phyloP scores from a whole-genome alignment of 2,113 vertebrate genomes.

The Gymnorhina tibicen region DNA sequence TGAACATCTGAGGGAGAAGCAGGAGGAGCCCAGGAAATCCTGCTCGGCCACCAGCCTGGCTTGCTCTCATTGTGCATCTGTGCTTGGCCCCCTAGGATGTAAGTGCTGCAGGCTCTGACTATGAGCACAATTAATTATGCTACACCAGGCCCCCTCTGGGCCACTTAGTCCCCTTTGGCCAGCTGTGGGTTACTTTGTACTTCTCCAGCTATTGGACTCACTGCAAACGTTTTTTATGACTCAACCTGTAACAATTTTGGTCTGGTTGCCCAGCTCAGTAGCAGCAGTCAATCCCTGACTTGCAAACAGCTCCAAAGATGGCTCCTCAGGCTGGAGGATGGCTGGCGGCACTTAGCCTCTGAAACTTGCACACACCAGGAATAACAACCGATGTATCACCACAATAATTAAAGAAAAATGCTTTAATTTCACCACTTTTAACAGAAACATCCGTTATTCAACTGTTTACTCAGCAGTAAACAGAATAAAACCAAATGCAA shows the following conservation, averaged over 20 bases:
- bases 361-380: background rate
- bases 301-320: background rate
- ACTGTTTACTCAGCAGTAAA: background rate
- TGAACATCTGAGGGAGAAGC: background rate
- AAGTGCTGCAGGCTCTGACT: rapidly evolving
- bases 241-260: background rate
- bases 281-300: background rate
- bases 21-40: background rate
- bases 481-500: background rate
- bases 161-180: background rate
- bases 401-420: background rate
- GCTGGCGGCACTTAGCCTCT: background rate
- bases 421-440: conserved; percentile 25
- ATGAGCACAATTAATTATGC: background rate
- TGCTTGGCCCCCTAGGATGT: background rate
- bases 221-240: background rate
- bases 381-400: background rate
- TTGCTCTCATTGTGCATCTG: rapidly evolving
- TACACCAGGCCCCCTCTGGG: background rate
- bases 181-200: background rate
- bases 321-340: background rate
- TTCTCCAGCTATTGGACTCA: background rate
- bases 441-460: background rate
- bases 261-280: rapidly evolving
- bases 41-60: background rate